Evolutionary conservation across 2,888 invertebrate genomes (phyloP), one percentile per base, ranked within the genome.

Genomic region (Chironomus riparius): DNA sequence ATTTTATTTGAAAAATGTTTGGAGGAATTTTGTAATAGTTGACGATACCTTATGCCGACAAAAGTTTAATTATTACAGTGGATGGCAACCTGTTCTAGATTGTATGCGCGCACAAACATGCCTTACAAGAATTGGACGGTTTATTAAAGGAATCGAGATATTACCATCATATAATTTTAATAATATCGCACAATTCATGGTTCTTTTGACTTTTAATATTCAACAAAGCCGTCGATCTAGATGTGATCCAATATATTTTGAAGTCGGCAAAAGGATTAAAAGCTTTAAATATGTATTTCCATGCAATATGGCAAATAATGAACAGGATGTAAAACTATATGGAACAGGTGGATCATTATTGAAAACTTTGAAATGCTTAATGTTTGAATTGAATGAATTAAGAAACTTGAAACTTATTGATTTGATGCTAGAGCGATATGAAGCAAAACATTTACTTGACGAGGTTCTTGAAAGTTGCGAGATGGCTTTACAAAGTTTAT

Each of bases 181-280:
- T 82, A 93, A 93, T 82, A 86, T 94, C 62, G 93, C 91, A 81
- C 93, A 93, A 81, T 94, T 94, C 80, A 91, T 94, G 88, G 90
- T 91, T 77, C 89, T 93, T 85, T 82, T 93, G n/a, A 88, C 91
- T 0, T 91, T 90, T 86, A 92, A 89, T 80, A 87, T 89, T 0
- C 90, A 91, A 79, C 87, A 87, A 80, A 84, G 85, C 28, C 76
- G 77, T 56, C 77, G 78, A n/a, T 15, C 3, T 68, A 79, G 81
- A 77, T 80, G 81, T 0, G 78, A 80, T 5, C 77, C 77, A 0
- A 82, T 83, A 13, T 77, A 83, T 2, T 68, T 70, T 5, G 88
- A 86, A 5, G 85, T 89, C 72, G 90, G 89, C 0, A 82, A 82
- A 0, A 86, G 87, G 69, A 87, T 91, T 76, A 85, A 85, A 47